Evolutionary conservation across 2,888 invertebrate species (phyloP), one percentile per base, ranked within the genome.

Genomic region (Diarsia mendica): DNA sequence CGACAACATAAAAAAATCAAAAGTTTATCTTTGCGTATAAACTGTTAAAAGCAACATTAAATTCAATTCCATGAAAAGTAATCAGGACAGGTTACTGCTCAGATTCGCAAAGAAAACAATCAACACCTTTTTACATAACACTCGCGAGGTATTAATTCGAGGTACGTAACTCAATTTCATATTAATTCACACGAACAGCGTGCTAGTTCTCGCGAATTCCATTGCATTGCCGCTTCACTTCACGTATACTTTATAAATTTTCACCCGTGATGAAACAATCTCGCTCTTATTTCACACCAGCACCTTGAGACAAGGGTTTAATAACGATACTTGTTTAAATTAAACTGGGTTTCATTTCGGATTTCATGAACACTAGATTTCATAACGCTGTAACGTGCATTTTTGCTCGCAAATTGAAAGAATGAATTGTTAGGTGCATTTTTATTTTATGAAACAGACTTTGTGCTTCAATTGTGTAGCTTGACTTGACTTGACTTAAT

Each of bases 181-280:
- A 77, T 74, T 78, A 85, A 80, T 77, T 85, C 72, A 75, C 85
- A 85, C 72, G 65, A 88, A 87, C 85, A 87, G 85, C 81, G 86
- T 85, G 89, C 84, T 87, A 90, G 87, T 88, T 88, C 87, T 87
- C 87, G 81, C 74, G 82, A 88, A 89, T 87, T 87, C 80, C 78
- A 90, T 90, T 89, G 87, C 87, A 87, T 89, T 91, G 88, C 89
- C 89, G 85, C 86, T 89, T 88, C 90, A 91, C 84, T 89, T 88
- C 90, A 91, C 89, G 89, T 87, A 89, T 86, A 87, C 85, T 87
- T 89, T 88, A 86, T 87, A 90, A 89, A 91, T 84, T 83, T 85
- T 80, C 83, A 82, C 79, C 61, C 83, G 86, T 81, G 85, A 82
- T 80, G 83, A 84, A 84, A 82, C 86, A 82, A 88, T 87, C 75